Conservation (phyloP, 2,888 invertebrate species). For the Strigamia crassipes region DNA sequence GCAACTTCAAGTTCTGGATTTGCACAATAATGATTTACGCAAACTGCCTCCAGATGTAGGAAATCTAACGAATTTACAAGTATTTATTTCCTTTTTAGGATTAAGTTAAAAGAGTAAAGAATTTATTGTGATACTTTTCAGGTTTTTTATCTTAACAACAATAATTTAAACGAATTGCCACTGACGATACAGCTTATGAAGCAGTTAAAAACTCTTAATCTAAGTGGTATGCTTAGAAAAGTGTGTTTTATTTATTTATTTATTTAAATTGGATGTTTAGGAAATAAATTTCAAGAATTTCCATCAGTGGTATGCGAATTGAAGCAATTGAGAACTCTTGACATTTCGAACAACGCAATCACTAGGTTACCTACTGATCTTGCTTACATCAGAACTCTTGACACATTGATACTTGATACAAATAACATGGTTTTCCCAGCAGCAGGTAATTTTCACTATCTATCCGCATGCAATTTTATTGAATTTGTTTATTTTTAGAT, state of each 20-base stretch:
- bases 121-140: background rate
- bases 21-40: slow-evolving; percentile 13
- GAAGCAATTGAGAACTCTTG: slow-evolving; percentile 4
- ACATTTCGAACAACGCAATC: background rate
- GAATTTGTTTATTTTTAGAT: slow-evolving; percentile 43
- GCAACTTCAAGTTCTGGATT: slow-evolving; percentile 41
- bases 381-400: background rate
- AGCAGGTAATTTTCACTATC: slow-evolving; percentile 22
- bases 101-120: background rate
- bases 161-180: slow-evolving; percentile 46
- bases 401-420: slow-evolving; percentile 43
- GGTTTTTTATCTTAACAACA: slow-evolving; percentile 48
- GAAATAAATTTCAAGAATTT: slow-evolving; percentile 47
- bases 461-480: background rate
- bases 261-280: slow-evolving; percentile 19
- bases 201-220: background rate
- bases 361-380: background rate
- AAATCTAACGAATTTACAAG: background rate
- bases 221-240: background rate
- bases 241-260: background rate
- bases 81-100: background rate
- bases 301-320: slow-evolving; percentile 43
- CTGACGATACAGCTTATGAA: background rate
- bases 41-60: background rate
- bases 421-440: slow-evolving; percentile 44